These are phyloP conservation scores for Elysia crispata DNA, from an alignment of 2,888 invertebrate genomes.

Conservation along the genomic window DNA sequence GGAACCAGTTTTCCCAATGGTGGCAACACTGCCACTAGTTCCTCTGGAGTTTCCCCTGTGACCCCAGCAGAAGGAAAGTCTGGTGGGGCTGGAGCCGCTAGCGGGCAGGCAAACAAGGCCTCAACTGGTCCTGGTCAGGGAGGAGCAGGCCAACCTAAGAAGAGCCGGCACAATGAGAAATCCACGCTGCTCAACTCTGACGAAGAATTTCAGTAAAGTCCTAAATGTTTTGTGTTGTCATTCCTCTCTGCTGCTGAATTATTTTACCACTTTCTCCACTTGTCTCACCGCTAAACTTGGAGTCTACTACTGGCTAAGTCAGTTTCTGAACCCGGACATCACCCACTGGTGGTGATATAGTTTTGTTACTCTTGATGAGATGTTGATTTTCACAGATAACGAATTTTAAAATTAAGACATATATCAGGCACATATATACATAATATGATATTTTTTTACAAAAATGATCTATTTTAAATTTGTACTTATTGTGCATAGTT, in stretches of 20 bases:
- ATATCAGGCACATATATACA: too few species aligned
- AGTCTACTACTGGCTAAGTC: background rate
- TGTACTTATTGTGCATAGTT: too few species aligned
- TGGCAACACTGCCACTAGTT: constrained; percentile 3
- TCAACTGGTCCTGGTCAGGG: background rate
- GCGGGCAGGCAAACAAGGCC: background rate
- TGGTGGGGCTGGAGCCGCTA: background rate
- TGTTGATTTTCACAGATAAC: too few species aligned
- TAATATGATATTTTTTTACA: too few species aligned
- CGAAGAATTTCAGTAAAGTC: constrained; percentile 89
- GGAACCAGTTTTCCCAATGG: background rate
- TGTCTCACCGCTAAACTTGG: background rate
- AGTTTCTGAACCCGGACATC: background rate
- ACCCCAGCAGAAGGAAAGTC: background rate
- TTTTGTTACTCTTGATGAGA: background rate
- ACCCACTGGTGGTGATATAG: background rate
- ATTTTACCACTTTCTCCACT: background rate
- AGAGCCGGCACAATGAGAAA: constrained; percentile 91
- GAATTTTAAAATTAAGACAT: too few species aligned
- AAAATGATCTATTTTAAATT: too few species aligned
- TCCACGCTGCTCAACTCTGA: constrained; percentile 96
- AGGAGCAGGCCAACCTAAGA: constrained; percentile 42
- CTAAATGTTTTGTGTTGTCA: constrained; percentile 13
- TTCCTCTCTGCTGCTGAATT: background rate
- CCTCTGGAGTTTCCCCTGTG: constrained; percentile 34